These are phyloP conservation scores for Oscheius sp. DNA, from an alignment of 2,888 invertebrate species.

Conservation along the genomic window DNA sequence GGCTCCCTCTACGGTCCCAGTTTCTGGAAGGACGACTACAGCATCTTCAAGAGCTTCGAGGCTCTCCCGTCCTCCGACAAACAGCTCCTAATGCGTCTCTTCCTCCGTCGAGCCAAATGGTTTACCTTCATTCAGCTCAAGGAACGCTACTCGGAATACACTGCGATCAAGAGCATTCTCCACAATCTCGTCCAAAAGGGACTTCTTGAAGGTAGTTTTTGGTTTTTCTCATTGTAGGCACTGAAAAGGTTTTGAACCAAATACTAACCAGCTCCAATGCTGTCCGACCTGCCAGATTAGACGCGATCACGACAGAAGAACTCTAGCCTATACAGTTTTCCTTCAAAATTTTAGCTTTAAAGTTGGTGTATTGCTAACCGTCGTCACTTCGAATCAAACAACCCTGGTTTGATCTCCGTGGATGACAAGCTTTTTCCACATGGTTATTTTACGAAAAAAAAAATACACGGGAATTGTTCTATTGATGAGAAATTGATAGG, in stretches of 20 bases:
- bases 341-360: too few relatives aligned
- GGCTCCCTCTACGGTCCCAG: not conserved
- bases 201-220: not conserved
- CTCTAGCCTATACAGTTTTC: too few relatives aligned
- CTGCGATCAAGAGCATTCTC: constrained; percentile 7
- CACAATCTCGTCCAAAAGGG: not conserved
- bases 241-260: not conserved
- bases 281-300: too few relatives aligned
- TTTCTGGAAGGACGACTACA: constrained; percentile 6
- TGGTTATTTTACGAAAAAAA: too few relatives aligned
- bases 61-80: not conserved
- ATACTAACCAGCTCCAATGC: not conserved
- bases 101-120: constrained; percentile 26
- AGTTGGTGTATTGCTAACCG: too few relatives aligned
- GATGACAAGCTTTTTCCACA: too few relatives aligned
- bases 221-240: not conserved
- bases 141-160: constrained; percentile 16
- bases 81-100: constrained; percentile 30
- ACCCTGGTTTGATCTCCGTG: too few relatives aligned
- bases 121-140: constrained; percentile 2
- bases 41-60: not conserved
- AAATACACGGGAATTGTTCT: too few relatives aligned
- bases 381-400: too few relatives aligned
- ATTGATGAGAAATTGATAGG: not conserved
- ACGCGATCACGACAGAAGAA: too few relatives aligned